These are phyloP conservation scores for Zaprionus ghesquierei DNA, from an alignment of 1,140 invertebrate species.

Conservation along the genomic window DNA sequence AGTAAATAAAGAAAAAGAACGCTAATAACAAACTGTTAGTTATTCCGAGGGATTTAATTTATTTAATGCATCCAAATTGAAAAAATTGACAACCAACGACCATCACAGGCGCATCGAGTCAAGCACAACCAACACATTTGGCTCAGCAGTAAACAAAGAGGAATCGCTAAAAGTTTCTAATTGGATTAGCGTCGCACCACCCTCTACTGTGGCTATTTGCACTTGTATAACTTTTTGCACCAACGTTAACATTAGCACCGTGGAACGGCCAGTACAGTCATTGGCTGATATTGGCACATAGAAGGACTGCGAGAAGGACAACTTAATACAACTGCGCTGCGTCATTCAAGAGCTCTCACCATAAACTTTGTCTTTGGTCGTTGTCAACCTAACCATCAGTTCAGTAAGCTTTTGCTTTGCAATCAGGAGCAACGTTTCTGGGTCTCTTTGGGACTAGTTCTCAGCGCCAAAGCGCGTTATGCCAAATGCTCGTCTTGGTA, in stretches of 20 bases:
- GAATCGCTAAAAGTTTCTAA: constrained; percentile 31
- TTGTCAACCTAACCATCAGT: background rate
- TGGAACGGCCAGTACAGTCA: background rate
- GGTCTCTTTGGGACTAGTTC: constrained; percentile 17
- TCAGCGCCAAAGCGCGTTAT: constrained; percentile 34
- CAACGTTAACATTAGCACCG: background rate
- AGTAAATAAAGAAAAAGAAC: constrained; percentile 20
- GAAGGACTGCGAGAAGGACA: constrained; percentile 1
- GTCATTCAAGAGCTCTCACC: background rate
- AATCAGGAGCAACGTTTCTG: background rate
- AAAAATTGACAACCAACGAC: background rate
- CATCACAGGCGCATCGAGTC: background rate
- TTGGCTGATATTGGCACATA: background rate
- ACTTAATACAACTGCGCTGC: background rate
- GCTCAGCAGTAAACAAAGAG: constrained; percentile 7
- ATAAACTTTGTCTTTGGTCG: background rate
- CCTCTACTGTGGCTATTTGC: background rate
- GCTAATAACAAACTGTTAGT: background rate
- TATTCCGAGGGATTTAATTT: background rate
- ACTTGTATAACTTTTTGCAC: background rate
- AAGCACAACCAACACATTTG: background rate
- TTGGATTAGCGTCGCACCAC: constrained; percentile 30
- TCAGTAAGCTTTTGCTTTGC: background rate
- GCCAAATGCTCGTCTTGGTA: constrained; percentile 46
- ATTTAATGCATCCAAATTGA: background rate